A percentile compares a stretch with the other conserved stretches of the same genome.
Evolutionary conservation across 2,888 invertebrate species (phyloP).

Genomic region (Camptogramma bilineatum): DNA sequence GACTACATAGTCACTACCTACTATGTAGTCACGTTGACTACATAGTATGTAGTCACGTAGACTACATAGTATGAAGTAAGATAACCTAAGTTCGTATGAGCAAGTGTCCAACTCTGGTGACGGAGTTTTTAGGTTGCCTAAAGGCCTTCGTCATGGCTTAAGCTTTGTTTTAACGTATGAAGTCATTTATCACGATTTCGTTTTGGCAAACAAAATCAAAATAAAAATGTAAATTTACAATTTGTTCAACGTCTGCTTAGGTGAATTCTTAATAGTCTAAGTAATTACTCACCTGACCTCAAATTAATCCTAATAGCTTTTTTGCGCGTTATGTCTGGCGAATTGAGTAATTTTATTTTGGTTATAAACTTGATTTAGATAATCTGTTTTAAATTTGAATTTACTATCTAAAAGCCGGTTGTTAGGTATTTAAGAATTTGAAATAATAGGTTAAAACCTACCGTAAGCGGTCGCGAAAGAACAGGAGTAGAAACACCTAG

Average conservation of each 20-base stretch:
- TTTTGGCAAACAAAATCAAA: not conserved
- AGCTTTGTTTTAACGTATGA: not conserved
- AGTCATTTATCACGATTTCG: not conserved
- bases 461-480: too few species aligned
- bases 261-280: not conserved
- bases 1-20: too few species aligned
- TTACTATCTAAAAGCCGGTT: not conserved
- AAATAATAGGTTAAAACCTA: not conserved
- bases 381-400: slow-evolving; percentile 11
- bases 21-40: too few species aligned
- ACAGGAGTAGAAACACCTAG: too few species aligned
- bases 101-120: too few species aligned
- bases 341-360: slow-evolving; percentile 19
- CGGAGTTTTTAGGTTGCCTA: too few species aligned
- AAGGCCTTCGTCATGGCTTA: too few species aligned
- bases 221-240: not conserved
- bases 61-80: too few species aligned
- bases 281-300: slow-evolving; percentile 27
- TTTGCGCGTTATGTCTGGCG: slow-evolving; percentile 4
- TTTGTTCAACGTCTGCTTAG: slow-evolving; percentile 6
- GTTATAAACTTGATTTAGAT: slow-evolving; percentile 17
- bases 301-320: slow-evolving; percentile 14
- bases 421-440: not conserved
- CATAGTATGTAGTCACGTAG: too few species aligned
- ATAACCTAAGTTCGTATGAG: too few species aligned